Base-by-base conservation (phyloP, 2,797 vertebrate species). In the Aselliscus stoliczkanus region DNA sequence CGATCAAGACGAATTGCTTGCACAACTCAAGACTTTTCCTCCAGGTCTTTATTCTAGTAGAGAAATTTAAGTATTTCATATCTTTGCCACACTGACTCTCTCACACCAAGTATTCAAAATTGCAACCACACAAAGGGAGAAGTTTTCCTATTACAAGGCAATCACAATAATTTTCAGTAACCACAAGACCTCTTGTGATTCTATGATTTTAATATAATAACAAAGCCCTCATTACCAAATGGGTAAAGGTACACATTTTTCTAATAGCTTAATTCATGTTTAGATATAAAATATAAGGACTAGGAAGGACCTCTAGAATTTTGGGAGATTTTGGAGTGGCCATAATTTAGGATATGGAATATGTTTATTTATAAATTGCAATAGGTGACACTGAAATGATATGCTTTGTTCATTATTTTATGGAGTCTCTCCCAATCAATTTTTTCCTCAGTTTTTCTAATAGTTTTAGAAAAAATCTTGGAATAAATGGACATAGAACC, bases 161-260 rank as follows among this genome's bases (percentile, higher is more conserved):
- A 88, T 96, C 79, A 81, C 18, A 34, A 67, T 84, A 75, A 93
- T 94, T 96, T 94, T 34, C n/a, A 47, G 88, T 75, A 90, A 88
- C 90, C 85, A 64, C 90, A 65, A 88, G 58, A 85, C 20, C 8
- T 88, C 88, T 88, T 93, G 20, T 75, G 92, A 96, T 72, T 94
- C 56, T 94, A 42, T 77, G 64, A 95, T 93, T 95, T 94, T 93
- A 94, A 67, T 67, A 79, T 76, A 88, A 56, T 67, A 91, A 94
- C 42, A 95, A 93, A 88, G 15, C 0, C 27, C 8, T 76, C 39
- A 69, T 79, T 81, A 75, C 64, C 81, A 93, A 88, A 75, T 82
- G 88, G 77, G 72, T 96, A 90, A 96, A 96, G 25, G 60, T 85
- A 85, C 9, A 88, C 25, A 94, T 92, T 96, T 96, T 87, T 87